Base-by-base conservation (phyloP, 2,797 vertebrate species). In the Pseudochromis fuscus region DNA sequence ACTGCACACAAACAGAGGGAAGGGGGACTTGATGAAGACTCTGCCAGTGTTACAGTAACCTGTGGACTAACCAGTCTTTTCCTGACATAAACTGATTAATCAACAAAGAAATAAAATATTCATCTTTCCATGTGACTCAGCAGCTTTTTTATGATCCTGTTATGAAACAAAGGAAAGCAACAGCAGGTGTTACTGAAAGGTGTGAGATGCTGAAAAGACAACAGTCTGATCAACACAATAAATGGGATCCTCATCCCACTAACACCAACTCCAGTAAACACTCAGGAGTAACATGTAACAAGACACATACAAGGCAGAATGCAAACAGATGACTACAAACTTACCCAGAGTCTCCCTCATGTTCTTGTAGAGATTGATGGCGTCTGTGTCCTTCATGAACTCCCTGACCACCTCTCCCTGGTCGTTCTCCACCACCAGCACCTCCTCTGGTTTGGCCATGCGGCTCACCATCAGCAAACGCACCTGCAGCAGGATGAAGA, bases 301-400 rank as follows among this genome's bases (percentile, higher is more conserved):
- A n/a, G n/a, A n/a, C n/a, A n/a, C n/a, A n/a, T n/a, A n/a, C n/a
- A n/a, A n/a, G n/a, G n/a, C n/a, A n/a, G n/a, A n/a, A n/a, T n/a
- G n/a, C n/a, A n/a, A n/a, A 25, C 12, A 18, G 44, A 23, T 45
- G 3, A 21, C 11, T 44, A 31, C 8, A 15, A 31, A 33, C 53
- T 48, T 25, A 99, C 97, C 97, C 52, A 99, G 91, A 0, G 97
- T 98, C 92, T 99, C 97, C 71, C 97, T 96, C 97, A 99, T 99
- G 84, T 99, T 99, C 92, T 99, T 99, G 89, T 99, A 99, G 62
- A 99, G 93, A 91, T 99, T 99, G 81, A 99, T 99, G 79, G 97
- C 97, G 81, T 99, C 97, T 0, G 97, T 99, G 88, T 99, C 97
- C 91, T 99, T 99, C 97, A 99, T 99, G 86, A 99, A 99, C 90